phyloP scores from a whole-genome alignment of 2,797 vertebrate genomes.

The Cheirogaleus major region DNA sequence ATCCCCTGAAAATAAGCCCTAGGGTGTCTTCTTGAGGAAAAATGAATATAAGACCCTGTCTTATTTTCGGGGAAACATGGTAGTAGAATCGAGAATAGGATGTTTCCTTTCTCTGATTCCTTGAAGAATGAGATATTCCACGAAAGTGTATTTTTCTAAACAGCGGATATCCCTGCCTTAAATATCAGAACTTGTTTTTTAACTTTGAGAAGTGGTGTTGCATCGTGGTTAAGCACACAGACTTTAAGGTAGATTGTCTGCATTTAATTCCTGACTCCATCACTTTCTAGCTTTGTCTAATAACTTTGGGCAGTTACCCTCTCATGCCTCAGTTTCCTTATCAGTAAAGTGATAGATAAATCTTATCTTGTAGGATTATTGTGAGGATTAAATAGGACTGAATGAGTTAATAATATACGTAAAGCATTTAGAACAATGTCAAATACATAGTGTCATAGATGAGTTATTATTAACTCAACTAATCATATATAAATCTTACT shows the following conservation, averaged over 20 bases:
- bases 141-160: neutral
- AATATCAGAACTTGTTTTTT: neutral
- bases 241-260: neutral
- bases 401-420: neutral
- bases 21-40: too few species aligned
- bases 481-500: neutral
- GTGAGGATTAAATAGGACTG: neutral
- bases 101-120: neutral
- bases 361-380: neutral
- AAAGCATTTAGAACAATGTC: neutral
- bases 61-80: too few species aligned
- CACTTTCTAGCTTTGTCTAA: neutral
- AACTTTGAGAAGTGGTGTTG: neutral
- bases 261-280: neutral
- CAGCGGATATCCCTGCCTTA: neutral
- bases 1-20: too few species aligned
- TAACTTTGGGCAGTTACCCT: neutral
- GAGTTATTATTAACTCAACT: neutral
- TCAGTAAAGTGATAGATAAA: neutral
- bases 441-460: neutral
- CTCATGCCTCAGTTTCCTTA: neutral
- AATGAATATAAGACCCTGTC: too few species aligned
- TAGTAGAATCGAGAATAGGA: neutral
- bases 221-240: neutral
- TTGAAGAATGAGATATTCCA: neutral